Conservation (phyloP, 2,113 vertebrate species). For the Syrmaticus mikado region DNA sequence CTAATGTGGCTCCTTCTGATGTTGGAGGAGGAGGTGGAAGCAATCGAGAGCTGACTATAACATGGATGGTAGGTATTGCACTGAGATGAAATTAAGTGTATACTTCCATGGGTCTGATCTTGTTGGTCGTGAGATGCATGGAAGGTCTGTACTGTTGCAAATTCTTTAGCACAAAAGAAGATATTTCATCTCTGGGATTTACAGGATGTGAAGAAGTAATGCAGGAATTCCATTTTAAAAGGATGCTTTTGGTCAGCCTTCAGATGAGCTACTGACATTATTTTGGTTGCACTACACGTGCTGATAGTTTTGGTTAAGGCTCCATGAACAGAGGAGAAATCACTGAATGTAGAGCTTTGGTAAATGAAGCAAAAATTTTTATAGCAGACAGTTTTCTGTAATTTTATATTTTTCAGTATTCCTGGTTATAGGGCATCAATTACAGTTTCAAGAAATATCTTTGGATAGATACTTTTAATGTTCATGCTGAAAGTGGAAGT, state of each 20-base stretch:
- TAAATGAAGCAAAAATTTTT: background rate
- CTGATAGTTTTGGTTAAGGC: background rate
- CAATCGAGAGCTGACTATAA: constrained; percentile 93
- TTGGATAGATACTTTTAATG: background rate
- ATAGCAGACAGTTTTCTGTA: background rate
- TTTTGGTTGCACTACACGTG: background rate
- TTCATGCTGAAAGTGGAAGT: background rate
- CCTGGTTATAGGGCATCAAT: background rate
- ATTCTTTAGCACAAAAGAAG: background rate
- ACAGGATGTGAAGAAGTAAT: background rate
- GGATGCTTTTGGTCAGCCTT: background rate
- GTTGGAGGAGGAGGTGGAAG: constrained; percentile 92
- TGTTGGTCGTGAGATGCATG: background rate
- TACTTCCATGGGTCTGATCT: background rate
- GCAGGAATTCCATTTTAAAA: background rate
- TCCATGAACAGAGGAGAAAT: background rate
- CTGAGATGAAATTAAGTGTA: background rate
- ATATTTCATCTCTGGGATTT: background rate
- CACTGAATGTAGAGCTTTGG: background rate
- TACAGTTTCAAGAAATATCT: background rate
- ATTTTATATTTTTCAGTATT: background rate
- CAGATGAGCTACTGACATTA: background rate
- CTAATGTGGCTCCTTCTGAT: constrained; percentile 94
- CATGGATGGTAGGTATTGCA: constrained; percentile 88
- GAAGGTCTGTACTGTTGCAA: background rate